Conservation (phyloP, 2,113 vertebrate species). For the Calonectris borealis region DNA sequence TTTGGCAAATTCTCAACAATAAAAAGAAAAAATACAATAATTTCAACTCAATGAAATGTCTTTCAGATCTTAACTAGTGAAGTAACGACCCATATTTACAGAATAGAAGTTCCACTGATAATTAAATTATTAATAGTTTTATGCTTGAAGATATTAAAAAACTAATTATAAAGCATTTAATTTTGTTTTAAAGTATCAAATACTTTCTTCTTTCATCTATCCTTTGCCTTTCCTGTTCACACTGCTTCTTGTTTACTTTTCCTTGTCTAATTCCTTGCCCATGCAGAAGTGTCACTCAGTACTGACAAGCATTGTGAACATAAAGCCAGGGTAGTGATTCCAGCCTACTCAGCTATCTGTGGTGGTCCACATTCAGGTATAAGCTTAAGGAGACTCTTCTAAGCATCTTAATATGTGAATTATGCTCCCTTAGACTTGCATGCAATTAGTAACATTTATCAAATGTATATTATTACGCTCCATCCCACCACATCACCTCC, state of each 20-base stretch:
- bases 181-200: neutral
- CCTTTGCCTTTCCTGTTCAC: neutral
- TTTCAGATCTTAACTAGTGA: neutral
- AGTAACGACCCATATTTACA: neutral
- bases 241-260: neutral
- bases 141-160: neutral
- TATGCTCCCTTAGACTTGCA: neutral
- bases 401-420: neutral
- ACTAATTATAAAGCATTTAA: neutral
- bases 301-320: neutral
- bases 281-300: neutral
- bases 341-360: neutral
- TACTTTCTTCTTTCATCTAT: neutral
- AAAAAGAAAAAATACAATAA: neutral
- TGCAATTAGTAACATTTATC: neutral
- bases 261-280: neutral
- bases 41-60: neutral
- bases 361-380: neutral
- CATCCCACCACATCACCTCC: fast-evolving
- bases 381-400: neutral
- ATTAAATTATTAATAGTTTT: neutral
- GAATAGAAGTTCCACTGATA: neutral
- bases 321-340: neutral
- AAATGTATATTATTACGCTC: neutral
- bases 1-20: neutral